Evolutionary conservation across 2,797 vertebrate species (phyloP).

Genomic region (Serranus cabrilla): DNA sequence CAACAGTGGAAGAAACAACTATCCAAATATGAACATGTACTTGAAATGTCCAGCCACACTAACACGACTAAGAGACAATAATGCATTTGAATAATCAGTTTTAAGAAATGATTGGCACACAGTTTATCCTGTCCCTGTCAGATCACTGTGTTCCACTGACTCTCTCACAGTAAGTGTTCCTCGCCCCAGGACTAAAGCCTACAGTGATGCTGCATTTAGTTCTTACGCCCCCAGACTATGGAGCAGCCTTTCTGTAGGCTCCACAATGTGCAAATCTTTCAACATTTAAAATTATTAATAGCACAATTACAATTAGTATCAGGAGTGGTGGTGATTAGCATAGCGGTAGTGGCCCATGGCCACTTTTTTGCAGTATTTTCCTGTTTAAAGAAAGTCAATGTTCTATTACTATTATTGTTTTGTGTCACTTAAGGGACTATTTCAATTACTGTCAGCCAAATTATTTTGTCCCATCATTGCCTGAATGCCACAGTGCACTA

Average conservation of each 20-base stretch:
- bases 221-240: constrained; percentile 30
- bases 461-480: no score
- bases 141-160: constrained; percentile 31
- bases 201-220: constrained; percentile 41
- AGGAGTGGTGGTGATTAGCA: background rate
- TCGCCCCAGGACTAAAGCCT: constrained; percentile 25
- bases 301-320: background rate
- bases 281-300: background rate
- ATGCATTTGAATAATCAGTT: constrained; percentile 16
- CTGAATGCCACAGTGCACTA: no score
- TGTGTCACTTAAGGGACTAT: constrained; percentile 6
- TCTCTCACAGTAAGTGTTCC: constrained; percentile 34
- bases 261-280: background rate
- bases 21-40: background rate
- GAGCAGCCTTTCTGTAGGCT: constrained; percentile 10
- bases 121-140: constrained; percentile 11
- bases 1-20: background rate
- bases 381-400: background rate
- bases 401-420: background rate
- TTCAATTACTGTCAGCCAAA: background rate
- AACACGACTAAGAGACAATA: background rate
- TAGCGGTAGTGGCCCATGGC: background rate
- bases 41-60: background rate
- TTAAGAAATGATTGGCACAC: constrained; percentile 8
- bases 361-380: background rate